These are phyloP conservation scores for Lasioglossum zephyrum DNA, from an alignment of 2,888 invertebrate genomes.

Conservation along the genomic window DNA sequence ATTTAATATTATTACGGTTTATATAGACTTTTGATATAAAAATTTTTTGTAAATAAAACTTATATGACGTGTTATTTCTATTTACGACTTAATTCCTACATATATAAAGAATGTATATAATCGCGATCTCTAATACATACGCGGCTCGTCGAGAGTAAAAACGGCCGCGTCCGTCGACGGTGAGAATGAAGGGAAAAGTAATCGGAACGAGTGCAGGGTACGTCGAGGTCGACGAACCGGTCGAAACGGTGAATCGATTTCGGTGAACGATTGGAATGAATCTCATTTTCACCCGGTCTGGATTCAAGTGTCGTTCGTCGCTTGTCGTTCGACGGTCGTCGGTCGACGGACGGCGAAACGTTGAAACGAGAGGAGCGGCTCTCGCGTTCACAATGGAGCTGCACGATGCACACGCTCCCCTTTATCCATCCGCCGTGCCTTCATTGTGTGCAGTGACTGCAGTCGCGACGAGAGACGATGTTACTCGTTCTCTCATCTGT, in stretches of 20 bases:
- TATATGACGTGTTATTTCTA: no score
- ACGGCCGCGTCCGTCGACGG: neutral
- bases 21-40: no score
- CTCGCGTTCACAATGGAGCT: constrained; percentile 25
- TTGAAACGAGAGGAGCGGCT: constrained; percentile 25
- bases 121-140: no score
- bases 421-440: constrained; percentile 20
- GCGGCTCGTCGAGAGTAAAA: neutral
- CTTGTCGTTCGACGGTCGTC: neutral
- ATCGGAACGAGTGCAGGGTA: neutral
- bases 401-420: constrained; percentile 20
- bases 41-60: no score
- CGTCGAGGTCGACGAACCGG: constrained; percentile 13
- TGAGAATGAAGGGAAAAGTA: neutral
- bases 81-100: no score
- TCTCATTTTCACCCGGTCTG: constrained; percentile 16
- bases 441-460: neutral
- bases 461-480: neutral
- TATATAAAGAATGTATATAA: no score
- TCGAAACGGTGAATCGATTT: constrained; percentile 19
- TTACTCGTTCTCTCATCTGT: neutral
- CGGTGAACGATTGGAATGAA: constrained; percentile 9
- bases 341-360: neutral
- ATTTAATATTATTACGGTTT: no score
- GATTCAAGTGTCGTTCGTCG: neutral